Percentiles rank a stretch among this genome's conserved stretches.
phyloP scores from a whole-genome alignment of 2,113 vertebrate species.

The Micromys minutus region DNA sequence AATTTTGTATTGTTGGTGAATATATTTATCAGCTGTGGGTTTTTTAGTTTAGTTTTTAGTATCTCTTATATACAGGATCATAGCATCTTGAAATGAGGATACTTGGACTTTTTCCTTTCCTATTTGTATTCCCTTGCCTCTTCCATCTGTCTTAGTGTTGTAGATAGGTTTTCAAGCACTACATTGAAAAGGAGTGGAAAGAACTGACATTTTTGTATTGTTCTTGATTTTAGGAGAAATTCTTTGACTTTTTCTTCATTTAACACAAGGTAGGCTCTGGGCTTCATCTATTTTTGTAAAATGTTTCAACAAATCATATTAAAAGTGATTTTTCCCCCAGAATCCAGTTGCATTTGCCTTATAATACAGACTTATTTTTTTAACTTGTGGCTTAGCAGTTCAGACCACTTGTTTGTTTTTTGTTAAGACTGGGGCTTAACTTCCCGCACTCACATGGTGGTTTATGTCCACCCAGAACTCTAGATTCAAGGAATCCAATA shows the following conservation, averaged over 20 bases:
- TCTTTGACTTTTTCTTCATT: neutral
- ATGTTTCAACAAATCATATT: neutral
- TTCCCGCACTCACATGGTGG: neutral
- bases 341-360: neutral
- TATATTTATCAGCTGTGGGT: neutral
- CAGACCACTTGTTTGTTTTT: neutral
- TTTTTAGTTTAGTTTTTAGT: neutral
- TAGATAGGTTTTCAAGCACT: neutral
- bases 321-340: neutral
- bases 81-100: neutral
- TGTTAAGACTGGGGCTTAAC: neutral
- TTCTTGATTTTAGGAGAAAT: neutral
- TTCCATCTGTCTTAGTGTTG: neutral
- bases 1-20: neutral
- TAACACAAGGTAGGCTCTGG: neutral
- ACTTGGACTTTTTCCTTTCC: neutral
- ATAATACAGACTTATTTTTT: neutral
- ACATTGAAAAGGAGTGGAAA: neutral
- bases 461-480: neutral
- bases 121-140: neutral
- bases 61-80: neutral
- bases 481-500: neutral
- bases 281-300: neutral
- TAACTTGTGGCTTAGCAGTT: neutral
- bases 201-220: neutral